A percentile compares a stretch with the other conserved stretches of the same genome.
Evolutionary conservation across 2,888 invertebrate species (phyloP).

Genomic region (Ophraella communa): DNA sequence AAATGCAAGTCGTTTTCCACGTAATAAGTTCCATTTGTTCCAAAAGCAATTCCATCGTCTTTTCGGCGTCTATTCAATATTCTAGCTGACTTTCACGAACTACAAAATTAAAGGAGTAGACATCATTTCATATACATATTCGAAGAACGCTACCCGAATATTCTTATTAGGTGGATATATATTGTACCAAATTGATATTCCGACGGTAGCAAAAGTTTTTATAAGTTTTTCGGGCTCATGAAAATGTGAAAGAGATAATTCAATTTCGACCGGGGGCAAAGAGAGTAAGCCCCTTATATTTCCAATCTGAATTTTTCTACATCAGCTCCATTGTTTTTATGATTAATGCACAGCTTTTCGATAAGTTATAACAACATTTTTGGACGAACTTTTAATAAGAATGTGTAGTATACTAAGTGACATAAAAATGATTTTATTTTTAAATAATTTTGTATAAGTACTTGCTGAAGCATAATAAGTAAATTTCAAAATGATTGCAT

Average conservation of each 20-base stretch:
- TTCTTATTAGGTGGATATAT: constrained; percentile 20
- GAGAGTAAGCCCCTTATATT: constrained; percentile 7
- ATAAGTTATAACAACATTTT: too few species aligned
- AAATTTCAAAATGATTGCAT: too few species aligned
- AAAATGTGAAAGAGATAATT: constrained; percentile 26
- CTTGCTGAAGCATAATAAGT: too few species aligned
- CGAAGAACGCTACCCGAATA: constrained; percentile 23
- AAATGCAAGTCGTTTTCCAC: constrained; percentile 19
- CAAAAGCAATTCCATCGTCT: constrained; percentile 19
- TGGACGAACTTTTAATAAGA: too few species aligned
- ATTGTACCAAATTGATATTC: constrained; percentile 28
- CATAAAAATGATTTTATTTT: too few species aligned
- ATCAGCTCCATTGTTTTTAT: constrained; percentile 4
- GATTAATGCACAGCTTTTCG: not conserved
- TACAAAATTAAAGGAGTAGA: constrained; percentile 29
- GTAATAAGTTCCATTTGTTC: constrained; percentile 22
- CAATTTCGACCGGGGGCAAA: constrained; percentile 15
- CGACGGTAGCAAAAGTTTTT: constrained; percentile 25
- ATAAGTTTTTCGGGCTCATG: constrained; percentile 26
- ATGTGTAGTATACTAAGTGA: too few species aligned
- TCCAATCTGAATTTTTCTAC: not conserved
- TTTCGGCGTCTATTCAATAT: constrained; percentile 24
- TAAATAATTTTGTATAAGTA: too few species aligned
- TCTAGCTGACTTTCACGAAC: constrained; percentile 28
- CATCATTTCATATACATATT: constrained; percentile 29